Evolutionary conservation across 2,113 vertebrate species (phyloP).

Genomic region (Siniperca chuatsi): DNA sequence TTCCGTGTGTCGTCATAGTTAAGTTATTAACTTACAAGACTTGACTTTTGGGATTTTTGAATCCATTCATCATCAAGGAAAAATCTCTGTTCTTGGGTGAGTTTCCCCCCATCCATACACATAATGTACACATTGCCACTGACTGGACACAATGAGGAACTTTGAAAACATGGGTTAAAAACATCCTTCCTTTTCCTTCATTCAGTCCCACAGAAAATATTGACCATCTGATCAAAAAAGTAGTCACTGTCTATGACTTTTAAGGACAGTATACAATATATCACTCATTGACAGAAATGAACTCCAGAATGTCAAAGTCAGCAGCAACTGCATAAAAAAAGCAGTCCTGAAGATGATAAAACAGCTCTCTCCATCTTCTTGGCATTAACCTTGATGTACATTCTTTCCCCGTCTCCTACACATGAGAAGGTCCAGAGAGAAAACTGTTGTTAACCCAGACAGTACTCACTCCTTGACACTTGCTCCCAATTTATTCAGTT

Average conservation of each 20-base stretch:
- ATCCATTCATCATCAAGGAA: not conserved
- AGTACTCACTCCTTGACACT: slow-evolving; percentile 62
- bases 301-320: slow-evolving; percentile 38
- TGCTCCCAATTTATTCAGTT: slow-evolving; percentile 65
- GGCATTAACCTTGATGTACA: slow-evolving; percentile 51
- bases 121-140: not conserved
- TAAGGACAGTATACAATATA: not conserved
- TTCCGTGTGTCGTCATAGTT: not conserved
- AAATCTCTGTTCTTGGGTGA: not conserved
- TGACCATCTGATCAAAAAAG: not conserved
- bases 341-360: slow-evolving; percentile 32
- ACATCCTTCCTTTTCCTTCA: not conserved
- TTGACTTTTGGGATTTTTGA: not conserved
- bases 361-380: slow-evolving; percentile 43
- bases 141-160: not conserved
- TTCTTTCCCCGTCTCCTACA: slow-evolving; percentile 22
- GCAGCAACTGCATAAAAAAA: slow-evolving; percentile 23
- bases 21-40: not conserved
- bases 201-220: not conserved
- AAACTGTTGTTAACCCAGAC: slow-evolving; percentile 52
- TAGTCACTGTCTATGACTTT: not conserved
- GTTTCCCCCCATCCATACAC: not conserved
- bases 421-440: slow-evolving; percentile 43
- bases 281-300: slow-evolving; percentile 18
- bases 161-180: not conserved